Evolutionary conservation across 2,113 vertebrate species (phyloP), one percentile per base, ranked within the genome.

Genomic region (Corythornis cristatus): DNA sequence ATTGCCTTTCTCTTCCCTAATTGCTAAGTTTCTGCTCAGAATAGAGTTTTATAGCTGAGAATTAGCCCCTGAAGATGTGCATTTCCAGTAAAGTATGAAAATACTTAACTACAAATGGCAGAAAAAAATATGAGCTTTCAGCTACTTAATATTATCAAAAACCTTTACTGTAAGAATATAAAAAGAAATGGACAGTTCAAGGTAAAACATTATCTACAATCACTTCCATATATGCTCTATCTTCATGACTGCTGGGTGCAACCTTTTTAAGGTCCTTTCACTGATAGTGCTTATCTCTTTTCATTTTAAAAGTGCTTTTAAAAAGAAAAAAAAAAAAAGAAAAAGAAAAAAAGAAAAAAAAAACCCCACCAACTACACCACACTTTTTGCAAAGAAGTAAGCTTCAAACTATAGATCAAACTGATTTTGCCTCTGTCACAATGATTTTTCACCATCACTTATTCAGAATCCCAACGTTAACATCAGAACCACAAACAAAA

Each of bases 231-330:
- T 40, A 53, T 5, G 14, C 56, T 35, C 35, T 91, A 83, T 88
- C 76, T 91, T 96, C 91, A 93, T 6, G 64, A 91, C 61, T 91
- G 46, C 67, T 88, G 42, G 60, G 56, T 86, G 73, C 68, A 93
- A 86, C 65, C 31, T 81, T 88, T 91, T 61, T 80, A 75, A 89
- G 67, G 79, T 80, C 40, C 35, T 86, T 93, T 86, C 68, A 93
- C 61, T 46, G 93, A 95, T 8, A 95, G 72, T 29, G 61, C 85
- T 93, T 93, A 95, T 95, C 87, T 91, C 72, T 26, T 88, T 74
- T 77, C 45, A 23, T 85, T 91, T 87, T 66, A 71, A 76, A 89
- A 66, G 11, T 19, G 35, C n/a, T 75, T 26, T 42, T 15, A 15
- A 3, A 74, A 43, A 19, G 28, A 58, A 45, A 58, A 65, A 28